These are phyloP conservation scores for Onthophagus sagittarius DNA, from an alignment of 2,888 invertebrate species.

Conservation along the genomic window DNA sequence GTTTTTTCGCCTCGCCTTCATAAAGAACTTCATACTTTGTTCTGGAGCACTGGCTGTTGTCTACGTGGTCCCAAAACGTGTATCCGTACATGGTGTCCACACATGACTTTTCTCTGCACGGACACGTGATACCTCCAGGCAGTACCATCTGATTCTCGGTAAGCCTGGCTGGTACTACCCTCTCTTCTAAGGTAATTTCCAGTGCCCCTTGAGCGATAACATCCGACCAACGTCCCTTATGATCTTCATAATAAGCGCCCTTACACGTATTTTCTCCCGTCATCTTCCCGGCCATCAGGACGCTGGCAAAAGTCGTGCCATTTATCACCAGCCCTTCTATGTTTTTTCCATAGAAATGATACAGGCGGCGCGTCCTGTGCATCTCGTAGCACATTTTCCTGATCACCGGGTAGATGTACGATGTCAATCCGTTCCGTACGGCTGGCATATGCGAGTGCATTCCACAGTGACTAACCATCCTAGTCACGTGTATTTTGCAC, in stretches of 20 bases:
- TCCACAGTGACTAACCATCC: constrained; percentile 3
- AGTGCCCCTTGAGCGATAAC: constrained; percentile 10
- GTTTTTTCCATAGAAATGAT: constrained; percentile 11
- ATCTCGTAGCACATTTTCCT: constrained; percentile 2
- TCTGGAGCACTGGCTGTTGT: background rate
- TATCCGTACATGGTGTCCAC: constrained; percentile 12
- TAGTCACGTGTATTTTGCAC: constrained; percentile 15
- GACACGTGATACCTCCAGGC: constrained; percentile 1
- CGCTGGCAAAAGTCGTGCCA: constrained; percentile 7
- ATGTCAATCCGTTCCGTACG: constrained; percentile 1
- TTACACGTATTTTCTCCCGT: constrained; percentile 2
- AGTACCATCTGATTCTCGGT: constrained; percentile 11
- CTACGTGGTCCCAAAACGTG: constrained; percentile 6
- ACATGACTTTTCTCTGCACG: background rate
- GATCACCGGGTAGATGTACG: background rate
- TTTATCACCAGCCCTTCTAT: constrained; percentile 8
- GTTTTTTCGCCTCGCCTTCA: constrained; percentile 2
- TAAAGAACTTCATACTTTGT: background rate
- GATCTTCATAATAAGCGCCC: constrained; percentile 11
- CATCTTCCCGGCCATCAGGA: constrained; percentile 11
- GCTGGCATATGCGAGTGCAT: constrained; percentile 15
- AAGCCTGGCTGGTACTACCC: constrained; percentile 1
- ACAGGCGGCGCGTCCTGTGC: background rate
- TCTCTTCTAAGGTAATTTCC: constrained; percentile 3
- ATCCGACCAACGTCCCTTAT: constrained; percentile 9